Conservation (phyloP, 2,113 vertebrate genomes). For the Edolisoma coerulescens region DNA sequence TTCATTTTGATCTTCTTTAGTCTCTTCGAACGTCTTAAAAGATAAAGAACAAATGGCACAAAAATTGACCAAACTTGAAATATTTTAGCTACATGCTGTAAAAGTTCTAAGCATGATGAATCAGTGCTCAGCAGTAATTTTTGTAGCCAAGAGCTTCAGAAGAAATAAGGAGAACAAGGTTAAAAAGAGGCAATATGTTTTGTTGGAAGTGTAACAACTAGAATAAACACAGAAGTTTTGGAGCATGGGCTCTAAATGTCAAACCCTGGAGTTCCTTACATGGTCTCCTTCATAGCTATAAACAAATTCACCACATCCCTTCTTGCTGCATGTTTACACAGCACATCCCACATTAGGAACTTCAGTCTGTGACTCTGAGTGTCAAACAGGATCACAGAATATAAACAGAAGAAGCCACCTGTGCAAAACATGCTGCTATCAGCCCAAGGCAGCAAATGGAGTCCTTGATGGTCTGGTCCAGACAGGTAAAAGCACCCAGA, state of each 20-base stretch:
- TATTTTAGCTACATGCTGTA: neutral
- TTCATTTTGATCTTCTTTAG: constrained; percentile 48
- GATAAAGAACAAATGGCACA: constrained; percentile 8
- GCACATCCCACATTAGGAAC: neutral
- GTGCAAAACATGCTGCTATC: neutral
- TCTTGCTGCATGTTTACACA: neutral
- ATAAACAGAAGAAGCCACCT: neutral
- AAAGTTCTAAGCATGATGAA: neutral
- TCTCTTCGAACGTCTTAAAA: constrained; percentile 55
- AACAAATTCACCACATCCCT: neutral
- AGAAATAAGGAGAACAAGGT: neutral
- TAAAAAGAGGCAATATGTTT: neutral
- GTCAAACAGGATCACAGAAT: neutral
- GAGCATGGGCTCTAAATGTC: neutral
- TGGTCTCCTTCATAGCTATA: neutral
- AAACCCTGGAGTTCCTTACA: neutral
- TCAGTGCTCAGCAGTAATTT: neutral
- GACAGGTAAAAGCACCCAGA: neutral
- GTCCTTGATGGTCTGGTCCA: neutral
- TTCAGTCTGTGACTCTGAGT: neutral
- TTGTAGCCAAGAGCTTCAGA: neutral
- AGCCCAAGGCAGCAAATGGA: neutral
- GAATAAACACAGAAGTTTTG: neutral
- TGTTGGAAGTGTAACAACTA: neutral
- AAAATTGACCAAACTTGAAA: neutral